Base-by-base conservation (phyloP, 2,113 vertebrate genomes). In the Mirounga angustirostris region DNA sequence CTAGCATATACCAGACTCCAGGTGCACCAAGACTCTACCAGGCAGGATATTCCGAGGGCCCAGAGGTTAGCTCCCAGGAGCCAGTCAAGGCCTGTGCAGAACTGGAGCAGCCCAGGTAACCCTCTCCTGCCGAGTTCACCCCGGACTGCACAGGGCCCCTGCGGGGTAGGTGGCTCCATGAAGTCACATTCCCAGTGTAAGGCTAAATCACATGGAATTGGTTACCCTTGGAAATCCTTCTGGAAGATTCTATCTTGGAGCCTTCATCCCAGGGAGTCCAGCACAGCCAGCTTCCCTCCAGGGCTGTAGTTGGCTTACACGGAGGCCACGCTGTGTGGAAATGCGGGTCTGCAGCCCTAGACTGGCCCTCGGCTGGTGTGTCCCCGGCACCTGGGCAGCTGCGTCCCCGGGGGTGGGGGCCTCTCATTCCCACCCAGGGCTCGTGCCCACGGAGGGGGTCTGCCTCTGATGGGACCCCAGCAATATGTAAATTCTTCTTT, bases 151-250 rank as follows among this genome's bases (percentile, higher is more conserved):
- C 50, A 30, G 76, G 26, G 7, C 3, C 50, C 28, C 91, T 63
- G 13, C 28, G 12, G 6, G 52, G 21, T 5, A 11, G 10, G 13
- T 10, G 10, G 6, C 28, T 7, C 65, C 13, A 1, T 2, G 2
- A n/a, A 74, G n/a, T 40, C 26, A 15, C 26, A 46, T 54, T 69
- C 40, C 58, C 54, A 71, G 54, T 28, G 14, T 36, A 22, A 74
- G 18, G 36, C 26, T 5, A 87, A 89, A 80, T 59, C 92, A 58
- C 6, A 0, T 33, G 43, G 6, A 18, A 54, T 16, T 16, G 16
- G 21, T 52, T 7, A 30, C 40, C 67, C 76, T 81, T 15, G 40
- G n/a, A 67, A 46, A 59, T 33, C 11, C 52, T 54, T 92, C 84
- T 21, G 14, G 22, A 71, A 61, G 76, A 50, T 18, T 56, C 26